Base-by-base conservation (phyloP, 2,888 invertebrate species). In the Brachypalpus laphriformis region DNA sequence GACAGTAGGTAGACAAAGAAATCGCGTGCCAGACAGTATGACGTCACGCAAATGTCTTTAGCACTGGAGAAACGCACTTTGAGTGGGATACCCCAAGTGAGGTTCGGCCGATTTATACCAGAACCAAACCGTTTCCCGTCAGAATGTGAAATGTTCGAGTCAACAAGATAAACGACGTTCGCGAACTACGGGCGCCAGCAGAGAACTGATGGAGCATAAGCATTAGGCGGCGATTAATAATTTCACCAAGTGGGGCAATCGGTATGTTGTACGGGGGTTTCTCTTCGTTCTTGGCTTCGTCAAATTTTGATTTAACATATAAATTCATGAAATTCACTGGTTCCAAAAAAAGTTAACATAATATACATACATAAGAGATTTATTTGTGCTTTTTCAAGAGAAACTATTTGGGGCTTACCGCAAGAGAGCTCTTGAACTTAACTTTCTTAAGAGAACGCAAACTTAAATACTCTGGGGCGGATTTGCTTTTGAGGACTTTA, bases 1-100 rank as follows among this genome's bases (percentile, higher is more conserved):
- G 20, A 22, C 22, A 40, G 3, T 25, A 25, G 25, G 7, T 22
- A 34, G 2, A 16, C 63, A 18, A 51, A 9, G 20, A 47, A 76
- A 76, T 65, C 70, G 71, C 65, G 65, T 82, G 61, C 80, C 68
- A 82, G 71, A 78, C 78, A 18, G 28, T 47, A 68, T 78, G 83
- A 83, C 83, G 83, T 83, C 83, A 80, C 54, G 7, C 40, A 16
- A 22, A 66, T 51, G 28, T 74, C 56, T 63, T 56, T 9, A 40
- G 18, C 8, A 42, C 40, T 49, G 57, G 16, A 63, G 56, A 66
- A 47, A 59, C 47, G 51, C 57, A 66, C 65, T 66, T 40, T 68
- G 37, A 54, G 57, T 49, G 56, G 57, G 45, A 22, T 37, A 11
- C 34, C 51, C 70, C 18, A 20, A 3, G 9, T 22, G 2, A 22